These are phyloP conservation scores for Nymphalis io DNA, from an alignment of 1,140 invertebrate genomes.

Conservation along the genomic window DNA sequence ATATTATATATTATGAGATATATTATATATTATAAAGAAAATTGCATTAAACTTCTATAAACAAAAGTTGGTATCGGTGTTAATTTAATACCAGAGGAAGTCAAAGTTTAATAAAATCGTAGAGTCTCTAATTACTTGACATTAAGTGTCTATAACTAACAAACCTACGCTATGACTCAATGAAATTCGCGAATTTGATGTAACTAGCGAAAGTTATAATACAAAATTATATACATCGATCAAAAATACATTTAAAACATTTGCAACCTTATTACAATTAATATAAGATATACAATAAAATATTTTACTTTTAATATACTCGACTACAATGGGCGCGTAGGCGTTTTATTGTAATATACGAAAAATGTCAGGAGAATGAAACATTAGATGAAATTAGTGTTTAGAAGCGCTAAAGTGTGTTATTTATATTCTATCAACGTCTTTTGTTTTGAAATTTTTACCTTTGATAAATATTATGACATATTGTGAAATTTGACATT, in stretches of 20 bases:
- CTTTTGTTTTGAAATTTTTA: conserved; percentile 33
- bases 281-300: conserved; percentile 15
- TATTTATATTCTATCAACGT: conserved; percentile 26
- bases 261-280: conserved; percentile 3
- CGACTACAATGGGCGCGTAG: conserved; percentile 56
- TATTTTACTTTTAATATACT: conserved; percentile 37
- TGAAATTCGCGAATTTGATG: conserved; percentile 35
- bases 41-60: too few relatives aligned
- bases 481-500: neutral
- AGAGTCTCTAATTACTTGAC: conserved; percentile 23
- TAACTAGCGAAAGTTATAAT: conserved; percentile 29
- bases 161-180: conserved; percentile 32
- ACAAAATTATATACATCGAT: conserved; percentile 17
- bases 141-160: conserved; percentile 27
- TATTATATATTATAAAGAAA: too few relatives aligned
- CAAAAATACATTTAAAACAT: neutral
- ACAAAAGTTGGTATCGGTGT: too few relatives aligned
- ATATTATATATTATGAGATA: too few relatives aligned
- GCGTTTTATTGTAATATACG: conserved; percentile 55
- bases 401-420: conserved; percentile 31
- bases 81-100: too few relatives aligned
- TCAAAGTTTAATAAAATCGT: neutral
- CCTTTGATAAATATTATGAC: neutral
- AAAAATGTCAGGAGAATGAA: conserved; percentile 59
- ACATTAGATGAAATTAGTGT: conserved; percentile 41